Evolutionary conservation across 1,140 invertebrate genomes (phyloP).

Genomic region (Sycobia sp.): DNA sequence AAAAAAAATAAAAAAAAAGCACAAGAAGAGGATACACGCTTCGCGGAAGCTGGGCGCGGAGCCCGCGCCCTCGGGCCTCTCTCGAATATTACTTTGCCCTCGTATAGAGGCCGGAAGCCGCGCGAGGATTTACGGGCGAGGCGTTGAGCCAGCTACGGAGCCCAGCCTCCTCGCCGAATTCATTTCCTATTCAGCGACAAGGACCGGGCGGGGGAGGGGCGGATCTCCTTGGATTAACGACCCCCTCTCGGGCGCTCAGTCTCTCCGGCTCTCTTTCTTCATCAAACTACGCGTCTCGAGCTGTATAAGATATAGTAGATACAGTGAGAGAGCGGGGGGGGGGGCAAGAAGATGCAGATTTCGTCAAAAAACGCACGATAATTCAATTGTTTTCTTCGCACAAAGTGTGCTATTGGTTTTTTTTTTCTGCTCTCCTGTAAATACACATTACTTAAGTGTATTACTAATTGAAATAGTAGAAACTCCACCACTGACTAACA

Average conservation of each 20-base stretch:
- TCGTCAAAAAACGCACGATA: too few species aligned
- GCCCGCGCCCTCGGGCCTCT: conserved; percentile 18
- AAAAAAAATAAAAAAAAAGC: conserved; percentile 41
- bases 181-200: conserved; percentile 45
- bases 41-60: neutral
- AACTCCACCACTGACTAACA: too few species aligned
- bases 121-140: conserved; percentile 52
- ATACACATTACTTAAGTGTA: too few species aligned
- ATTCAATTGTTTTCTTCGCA: too few species aligned
- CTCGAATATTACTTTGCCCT: conserved; percentile 52
- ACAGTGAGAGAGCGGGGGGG: neutral
- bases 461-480: too few species aligned
- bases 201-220: conserved; percentile 2
- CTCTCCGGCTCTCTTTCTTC: too few species aligned
- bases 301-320: neutral
- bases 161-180: conserved; percentile 43
- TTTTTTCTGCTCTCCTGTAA: too few species aligned
- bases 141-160: too few species aligned
- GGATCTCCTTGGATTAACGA: conserved; percentile 26
- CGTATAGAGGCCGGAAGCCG: conserved; percentile 47
- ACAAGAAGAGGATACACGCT: conserved; percentile 33
- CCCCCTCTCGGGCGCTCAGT: neutral
- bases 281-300: too few species aligned
- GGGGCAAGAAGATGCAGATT: neutral
- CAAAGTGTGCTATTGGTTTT: too few species aligned